These are phyloP conservation scores for Cryptomyrus ogoouensis DNA, from an alignment of 2,113 vertebrate species.

Conservation along the genomic window DNA sequence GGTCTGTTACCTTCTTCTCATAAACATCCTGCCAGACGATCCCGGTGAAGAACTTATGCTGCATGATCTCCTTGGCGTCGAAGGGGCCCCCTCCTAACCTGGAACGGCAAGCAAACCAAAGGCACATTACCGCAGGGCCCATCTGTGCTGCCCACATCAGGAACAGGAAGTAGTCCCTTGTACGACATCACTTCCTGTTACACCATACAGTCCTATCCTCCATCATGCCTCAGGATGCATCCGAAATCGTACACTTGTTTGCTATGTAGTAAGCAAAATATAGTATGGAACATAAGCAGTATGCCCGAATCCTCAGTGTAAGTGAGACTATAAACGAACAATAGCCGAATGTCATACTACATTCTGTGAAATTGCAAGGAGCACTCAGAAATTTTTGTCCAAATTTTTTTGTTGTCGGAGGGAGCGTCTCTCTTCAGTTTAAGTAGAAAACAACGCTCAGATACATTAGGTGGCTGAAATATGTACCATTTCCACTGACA, in stretches of 20 bases:
- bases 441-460: not conserved
- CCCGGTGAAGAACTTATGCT: slow-evolving; percentile 88
- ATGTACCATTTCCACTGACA: not conserved
- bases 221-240: not conserved
- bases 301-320: not conserved
- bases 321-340: not conserved
- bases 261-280: not conserved
- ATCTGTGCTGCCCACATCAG: not conserved
- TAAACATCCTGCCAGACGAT: slow-evolving; percentile 95
- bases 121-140: not conserved
- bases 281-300: not conserved
- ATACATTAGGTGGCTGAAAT: not conserved
- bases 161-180: not conserved
- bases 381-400: not conserved
- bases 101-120: slow-evolving; percentile 28
- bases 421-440: not conserved
- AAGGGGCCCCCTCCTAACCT: slow-evolving; percentile 91
- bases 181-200: not conserved
- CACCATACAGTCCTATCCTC: not conserved
- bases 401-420: not conserved
- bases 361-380: not conserved
- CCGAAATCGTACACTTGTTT: not conserved
- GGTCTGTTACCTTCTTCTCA: slow-evolving; percentile 79
- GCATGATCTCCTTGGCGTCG: slow-evolving; percentile 97
- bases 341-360: not conserved